phyloP scores from a whole-genome alignment of 2,797 vertebrate genomes.

The Sylvia borin region DNA sequence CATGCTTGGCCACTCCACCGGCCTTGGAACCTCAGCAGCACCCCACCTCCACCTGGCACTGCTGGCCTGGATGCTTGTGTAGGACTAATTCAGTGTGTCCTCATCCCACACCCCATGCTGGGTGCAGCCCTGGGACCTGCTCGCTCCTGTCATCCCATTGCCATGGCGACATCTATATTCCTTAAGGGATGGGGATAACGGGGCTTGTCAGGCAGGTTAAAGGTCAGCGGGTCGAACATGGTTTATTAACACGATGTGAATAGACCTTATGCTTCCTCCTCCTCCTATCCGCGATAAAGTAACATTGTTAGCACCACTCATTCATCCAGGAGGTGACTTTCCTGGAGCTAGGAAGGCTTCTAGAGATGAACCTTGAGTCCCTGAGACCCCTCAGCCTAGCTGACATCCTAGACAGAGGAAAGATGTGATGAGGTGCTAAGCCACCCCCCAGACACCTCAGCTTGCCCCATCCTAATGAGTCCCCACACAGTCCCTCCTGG shows the following conservation, averaged over 20 bases:
- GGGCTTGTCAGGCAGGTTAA: slow-evolving; percentile 26
- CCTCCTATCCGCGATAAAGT: background rate
- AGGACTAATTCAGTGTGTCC: background rate
- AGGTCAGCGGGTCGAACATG: background rate
- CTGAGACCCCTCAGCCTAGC: background rate
- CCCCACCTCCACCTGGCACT: fast-evolving
- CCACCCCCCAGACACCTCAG: background rate
- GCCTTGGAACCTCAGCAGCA: fast-evolving
- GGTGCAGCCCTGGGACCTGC: fast-evolving
- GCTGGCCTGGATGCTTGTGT: fast-evolving
- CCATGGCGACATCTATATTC: background rate
- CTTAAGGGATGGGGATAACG: slow-evolving; percentile 29
- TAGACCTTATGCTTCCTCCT: background rate
- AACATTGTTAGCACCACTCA: background rate
- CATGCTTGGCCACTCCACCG: fast-evolving
- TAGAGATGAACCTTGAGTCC: background rate
- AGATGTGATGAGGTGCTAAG: background rate
- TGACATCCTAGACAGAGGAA: background rate
- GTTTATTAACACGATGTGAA: slow-evolving; percentile 13
- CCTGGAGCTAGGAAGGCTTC: fast-evolving
- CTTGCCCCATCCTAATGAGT: background rate
- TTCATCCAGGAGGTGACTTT: background rate
- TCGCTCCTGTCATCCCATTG: background rate
- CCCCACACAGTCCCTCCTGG: too few species aligned
- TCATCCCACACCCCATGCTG: fast-evolving